Evolutionary conservation across 1,140 invertebrate genomes (phyloP), one percentile per base, ranked within the genome.

Genomic region (Ceratina australensis): DNA sequence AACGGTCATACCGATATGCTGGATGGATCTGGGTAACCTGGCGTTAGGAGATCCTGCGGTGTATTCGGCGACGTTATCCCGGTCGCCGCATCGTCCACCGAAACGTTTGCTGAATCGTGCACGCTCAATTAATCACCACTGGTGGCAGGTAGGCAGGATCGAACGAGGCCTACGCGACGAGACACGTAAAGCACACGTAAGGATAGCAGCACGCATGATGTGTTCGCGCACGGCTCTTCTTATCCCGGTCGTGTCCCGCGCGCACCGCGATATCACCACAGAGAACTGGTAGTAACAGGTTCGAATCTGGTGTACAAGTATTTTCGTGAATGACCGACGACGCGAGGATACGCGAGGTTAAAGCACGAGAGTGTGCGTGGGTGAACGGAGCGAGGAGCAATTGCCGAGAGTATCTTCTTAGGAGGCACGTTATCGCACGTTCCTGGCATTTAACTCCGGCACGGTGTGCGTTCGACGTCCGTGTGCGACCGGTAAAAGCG

Each of bases 41-140:
- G 26, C 10, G 60, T 49, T 28, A 65, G 60, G 28, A 18, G 56
- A 64, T 72, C 33, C 68, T 56, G 2, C 33, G 24, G 72, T 33
- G 12, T n/a, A 78, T 65, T 24, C 57, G 16, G 22, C n/a, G 50
- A n/a, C 20, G 50, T 72, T 71, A 77, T 77, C 74, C 67, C 71
- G 67, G 57, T 63, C 49, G 74, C 28, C 22, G 42, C 76, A 72
- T 78, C 65, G 60, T 78, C 60, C 76, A 50, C 69, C 69, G 64
- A 78, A 57, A 72, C 52, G 47, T 49, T 72, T 20, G 50, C 69
- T 72, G 60, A 64, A 78, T 65, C 5, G 61, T 78, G 68, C 76
- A 78, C 76, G 69, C 16, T 78, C 69, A 78, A 72, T 78, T 78
- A 78, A 68, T 78, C 76, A 78, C 68, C 68, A 78, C 69, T 72